Base-by-base conservation (phyloP, 2,888 invertebrate species). In the Cynaeus angustus region DNA sequence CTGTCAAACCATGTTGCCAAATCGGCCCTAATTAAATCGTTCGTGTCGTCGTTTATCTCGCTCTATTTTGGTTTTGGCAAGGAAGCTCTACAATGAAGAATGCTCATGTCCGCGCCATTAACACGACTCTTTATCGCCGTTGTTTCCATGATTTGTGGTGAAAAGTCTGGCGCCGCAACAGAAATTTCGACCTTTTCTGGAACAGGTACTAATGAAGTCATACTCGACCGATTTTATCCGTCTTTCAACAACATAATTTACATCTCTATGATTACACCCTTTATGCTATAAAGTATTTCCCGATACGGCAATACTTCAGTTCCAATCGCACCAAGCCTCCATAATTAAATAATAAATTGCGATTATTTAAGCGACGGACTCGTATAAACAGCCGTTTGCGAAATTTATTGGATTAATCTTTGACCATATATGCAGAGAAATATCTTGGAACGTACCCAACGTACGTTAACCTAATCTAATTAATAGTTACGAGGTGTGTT, bases 341-440 rank as follows among this genome's bases (percentile, higher is more conserved):
- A 14, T 67, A 59, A 67, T 67, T 67, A 67, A 67, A 59, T 59
- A 66, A 53, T 59, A 67, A 52, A 67, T 67, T 56, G 56, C 56
- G 50, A 56, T 48, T 66, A 56, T 66, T 66, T 66, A 38, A 41
- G 33, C 41, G 46, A 59, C 30, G 13, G 30, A 64, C 16, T 46
- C 26, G 26, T 37, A 56, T 50, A 58, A 67, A 67, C 66, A 52
- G 43, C 16, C 50, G 41, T 41, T 59, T 14, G 30, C 7, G 48
- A 43, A 52, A 67, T 69, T 69, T 69, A 69, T 65, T 69, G 58
- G 59, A 65, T 59, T 69, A 65, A 69, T 68, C 62, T 68, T 46
- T 52, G 30, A 13, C 66, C 66, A 52, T 67, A 67, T 67, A 67
- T 52, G 66, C 43, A 7, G 58, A 41, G 66, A 67, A 67, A 67